phyloP scores from a whole-genome alignment of 2,888 invertebrate species.

The Xestobium rufovillosum region DNA sequence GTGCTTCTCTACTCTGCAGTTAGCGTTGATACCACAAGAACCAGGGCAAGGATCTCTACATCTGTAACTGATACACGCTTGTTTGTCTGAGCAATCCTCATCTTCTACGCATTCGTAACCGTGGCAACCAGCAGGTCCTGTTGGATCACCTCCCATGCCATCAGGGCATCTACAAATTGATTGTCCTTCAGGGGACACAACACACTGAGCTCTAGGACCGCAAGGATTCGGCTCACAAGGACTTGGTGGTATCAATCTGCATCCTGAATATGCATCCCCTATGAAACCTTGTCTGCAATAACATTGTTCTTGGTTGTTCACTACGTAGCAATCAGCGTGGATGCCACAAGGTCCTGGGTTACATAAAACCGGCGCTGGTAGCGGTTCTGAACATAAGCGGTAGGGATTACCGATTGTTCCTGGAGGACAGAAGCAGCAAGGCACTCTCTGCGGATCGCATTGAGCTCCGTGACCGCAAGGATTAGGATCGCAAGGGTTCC shows the following conservation, averaged over 20 bases:
- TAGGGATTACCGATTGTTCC: conserved; percentile 78
- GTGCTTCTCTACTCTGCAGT: conserved; percentile 69
- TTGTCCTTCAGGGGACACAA: conserved; percentile 58
- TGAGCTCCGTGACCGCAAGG: conserved; percentile 71
- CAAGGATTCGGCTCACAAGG: conserved; percentile 77
- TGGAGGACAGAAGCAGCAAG: conserved; percentile 81
- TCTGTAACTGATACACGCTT: conserved; percentile 72
- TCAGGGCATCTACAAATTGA: conserved; percentile 66
- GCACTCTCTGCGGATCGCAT: conserved; percentile 70
- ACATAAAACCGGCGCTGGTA: conserved; percentile 56
- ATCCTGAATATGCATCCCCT: conserved; percentile 76
- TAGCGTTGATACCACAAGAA: conserved; percentile 67
- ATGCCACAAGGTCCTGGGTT: conserved; percentile 76
- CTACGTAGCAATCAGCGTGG: conserved; percentile 78
- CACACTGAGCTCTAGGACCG: conserved; percentile 69
- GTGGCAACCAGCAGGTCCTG: conserved; percentile 61
- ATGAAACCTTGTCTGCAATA: conserved; percentile 68
- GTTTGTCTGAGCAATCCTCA: conserved; percentile 63
- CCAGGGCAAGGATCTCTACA: conserved; percentile 79
- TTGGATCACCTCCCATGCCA: conserved; percentile 71
- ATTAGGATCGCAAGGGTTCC: conserved; percentile 76
- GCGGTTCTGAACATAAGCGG: conserved; percentile 58
- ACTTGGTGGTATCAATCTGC: conserved; percentile 57
- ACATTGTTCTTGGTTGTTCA: conserved; percentile 75
- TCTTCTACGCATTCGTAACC: conserved; percentile 76